Evolutionary conservation across 2,888 invertebrate genomes (phyloP), one percentile per base, ranked within the genome.

Genomic region (Apotomis betuletana): DNA sequence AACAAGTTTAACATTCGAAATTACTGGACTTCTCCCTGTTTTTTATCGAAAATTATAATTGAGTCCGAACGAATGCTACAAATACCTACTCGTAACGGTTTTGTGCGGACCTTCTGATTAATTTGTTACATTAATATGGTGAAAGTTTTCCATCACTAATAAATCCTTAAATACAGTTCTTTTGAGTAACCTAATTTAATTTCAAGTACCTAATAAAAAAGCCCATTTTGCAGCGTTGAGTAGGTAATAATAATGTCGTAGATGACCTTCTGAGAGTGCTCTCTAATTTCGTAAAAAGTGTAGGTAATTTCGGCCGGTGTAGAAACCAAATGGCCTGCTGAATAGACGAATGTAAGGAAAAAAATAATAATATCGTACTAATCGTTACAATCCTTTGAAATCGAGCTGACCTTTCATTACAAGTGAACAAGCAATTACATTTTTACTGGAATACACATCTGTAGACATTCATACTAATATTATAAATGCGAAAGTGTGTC

Each of bases 1-100:
- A 84, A 49, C 82, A 84, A 85, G 85, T 88, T 84, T 88, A 81
- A 87, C 85, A 87, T 89, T 86, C 80, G 77, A 91, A 91, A 91
- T 91, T 91, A 90, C 88, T 88, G 83, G 85, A 52, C 67, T 44
- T 87, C 82, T 85, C 81, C 6, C 83, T 79, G 82, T 6, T 57
- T 61, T 65, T 60, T 38, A 49, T 38, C 12, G 13, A 15, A 27
- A 61, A 54, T 13, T 49, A 15, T 27, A 15, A 65, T 54, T 59
- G 36, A 44, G 54, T 52, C 74, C 74, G 75, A 70, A 71, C 67
- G 27, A 27, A 54, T 27, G 12, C 51, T 63, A 8, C 38, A 59
- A n/a, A 41, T 41, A 41, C n/a, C n/a, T n/a, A n/a, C 5, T 41
- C 5, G 41, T 41, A 27, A 55, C 4, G 8, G 8, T 13, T 13